Conservation (phyloP, 2,797 vertebrate genomes). For the Rhynchotus rufescens region DNA sequence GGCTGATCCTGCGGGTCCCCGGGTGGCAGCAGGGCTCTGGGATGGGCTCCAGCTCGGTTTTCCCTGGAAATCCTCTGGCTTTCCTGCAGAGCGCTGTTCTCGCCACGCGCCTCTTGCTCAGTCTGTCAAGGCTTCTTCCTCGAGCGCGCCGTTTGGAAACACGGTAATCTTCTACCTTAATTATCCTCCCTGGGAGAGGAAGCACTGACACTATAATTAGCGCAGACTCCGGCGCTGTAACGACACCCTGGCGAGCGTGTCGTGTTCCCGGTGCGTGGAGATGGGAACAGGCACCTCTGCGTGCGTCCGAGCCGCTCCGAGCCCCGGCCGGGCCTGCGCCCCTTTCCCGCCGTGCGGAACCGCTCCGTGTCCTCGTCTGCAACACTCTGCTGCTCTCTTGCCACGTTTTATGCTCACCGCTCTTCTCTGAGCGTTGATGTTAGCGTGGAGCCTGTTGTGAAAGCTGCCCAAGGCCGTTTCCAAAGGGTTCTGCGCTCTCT, state of each 20-base stretch:
- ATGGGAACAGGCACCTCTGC: too few species aligned
- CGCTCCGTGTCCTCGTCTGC: accelerated
- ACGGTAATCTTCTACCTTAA: constrained; percentile 57
- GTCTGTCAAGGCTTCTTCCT: not conserved
- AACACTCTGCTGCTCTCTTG: accelerated
- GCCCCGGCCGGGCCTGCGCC: accelerated
- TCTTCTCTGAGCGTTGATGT: accelerated
- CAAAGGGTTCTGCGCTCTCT: not conserved
- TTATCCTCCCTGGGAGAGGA: constrained; percentile 39
- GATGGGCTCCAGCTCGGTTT: not conserved
- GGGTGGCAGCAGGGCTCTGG: not conserved
- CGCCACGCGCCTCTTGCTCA: accelerated
- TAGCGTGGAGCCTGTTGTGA: accelerated
- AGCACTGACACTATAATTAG: constrained; percentile 70
- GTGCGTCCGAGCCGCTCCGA: not conserved
- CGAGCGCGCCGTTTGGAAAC: constrained; percentile 55
- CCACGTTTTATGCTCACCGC: accelerated
- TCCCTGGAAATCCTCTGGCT: not conserved
- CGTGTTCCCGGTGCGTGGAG: not conserved
- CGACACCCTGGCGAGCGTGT: constrained; percentile 3
- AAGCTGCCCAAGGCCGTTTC: not conserved
- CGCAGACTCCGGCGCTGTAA: not conserved
- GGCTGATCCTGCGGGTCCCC: not conserved
- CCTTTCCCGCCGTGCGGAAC: not conserved
- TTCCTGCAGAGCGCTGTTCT: not conserved